Conservation (phyloP, 2,888 invertebrate genomes). For the Drosophila austrosaltans region DNA sequence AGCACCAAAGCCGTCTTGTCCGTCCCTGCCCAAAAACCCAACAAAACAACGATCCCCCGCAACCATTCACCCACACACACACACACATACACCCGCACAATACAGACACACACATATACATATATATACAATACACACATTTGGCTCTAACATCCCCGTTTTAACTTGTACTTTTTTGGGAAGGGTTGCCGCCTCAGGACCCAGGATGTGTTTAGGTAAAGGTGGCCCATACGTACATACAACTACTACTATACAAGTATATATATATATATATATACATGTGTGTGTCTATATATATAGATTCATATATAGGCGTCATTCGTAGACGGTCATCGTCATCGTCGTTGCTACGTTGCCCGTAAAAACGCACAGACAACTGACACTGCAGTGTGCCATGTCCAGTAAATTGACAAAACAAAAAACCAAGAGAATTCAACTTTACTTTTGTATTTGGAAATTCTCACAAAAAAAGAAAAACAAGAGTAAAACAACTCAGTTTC, state of each 20-base stretch:
- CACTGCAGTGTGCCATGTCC: conserved; percentile 8
- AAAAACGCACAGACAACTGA: conserved; percentile 16
- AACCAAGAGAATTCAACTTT: background rate
- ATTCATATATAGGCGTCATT: conserved; percentile 46
- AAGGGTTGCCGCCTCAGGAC: conserved; percentile 38
- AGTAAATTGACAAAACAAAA: conserved; percentile 10
- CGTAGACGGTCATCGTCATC: conserved; percentile 40
- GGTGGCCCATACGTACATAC: conserved; percentile 9
- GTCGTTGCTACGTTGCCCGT: conserved; percentile 14
- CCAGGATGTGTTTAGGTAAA: conserved; percentile 11
- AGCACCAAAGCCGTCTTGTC: conserved; percentile 31
- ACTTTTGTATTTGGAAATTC: background rate
- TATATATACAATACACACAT: conserved; percentile 1
- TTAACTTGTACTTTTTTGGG: conserved; percentile 21
- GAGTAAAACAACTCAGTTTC: background rate
- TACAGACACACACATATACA: conserved; percentile 13
- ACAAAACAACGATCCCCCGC: conserved; percentile 8
- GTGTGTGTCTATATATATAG: conserved; percentile 23
- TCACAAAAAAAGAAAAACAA: background rate
- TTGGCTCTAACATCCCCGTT: conserved; percentile 7
- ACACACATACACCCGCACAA: conserved; percentile 46
- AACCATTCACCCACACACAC: conserved; percentile 25
- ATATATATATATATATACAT: background rate
- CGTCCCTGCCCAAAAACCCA: conserved; percentile 37
- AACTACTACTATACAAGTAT: background rate